Evolutionary conservation across 1,140 invertebrate species (phyloP).

Genomic region (Venturia canescens): DNA sequence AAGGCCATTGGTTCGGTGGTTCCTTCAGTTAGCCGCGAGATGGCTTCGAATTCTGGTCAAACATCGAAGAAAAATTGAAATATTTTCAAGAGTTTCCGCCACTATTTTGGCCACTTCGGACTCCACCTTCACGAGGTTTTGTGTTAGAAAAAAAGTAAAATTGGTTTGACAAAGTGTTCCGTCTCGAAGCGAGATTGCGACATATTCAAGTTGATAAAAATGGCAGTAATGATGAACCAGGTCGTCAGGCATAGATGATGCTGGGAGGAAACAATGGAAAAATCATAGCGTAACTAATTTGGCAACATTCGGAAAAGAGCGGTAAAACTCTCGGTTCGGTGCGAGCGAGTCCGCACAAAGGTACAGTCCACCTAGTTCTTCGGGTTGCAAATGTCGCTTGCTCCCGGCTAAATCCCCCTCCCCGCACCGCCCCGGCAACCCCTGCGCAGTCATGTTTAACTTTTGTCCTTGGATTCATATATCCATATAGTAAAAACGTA

Average conservation of each 20-base stretch:
- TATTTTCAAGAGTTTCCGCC: no score
- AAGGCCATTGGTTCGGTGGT: no score
- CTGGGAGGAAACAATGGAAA: slow-evolving; percentile 5
- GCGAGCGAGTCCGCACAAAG: background rate
- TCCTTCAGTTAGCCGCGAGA: no score
- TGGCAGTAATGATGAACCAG: slow-evolving; percentile 3
- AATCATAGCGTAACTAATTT: background rate
- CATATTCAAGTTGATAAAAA: background rate
- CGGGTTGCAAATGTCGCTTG: slow-evolving; percentile 24
- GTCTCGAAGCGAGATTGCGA: background rate
- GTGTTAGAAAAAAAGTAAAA: no score
- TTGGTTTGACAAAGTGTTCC: no score
- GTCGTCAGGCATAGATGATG: slow-evolving; percentile 4
- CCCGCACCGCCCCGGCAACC: background rate
- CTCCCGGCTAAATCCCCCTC: background rate
- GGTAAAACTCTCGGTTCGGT: slow-evolving; percentile 26
- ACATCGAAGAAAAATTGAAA: no score
- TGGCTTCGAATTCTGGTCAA: no score
- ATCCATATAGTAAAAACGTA: slow-evolving; percentile 2
- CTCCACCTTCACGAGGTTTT: no score
- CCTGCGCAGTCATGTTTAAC: slow-evolving; percentile 29
- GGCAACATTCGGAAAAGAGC: background rate
- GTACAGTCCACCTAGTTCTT: background rate
- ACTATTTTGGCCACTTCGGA: no score
- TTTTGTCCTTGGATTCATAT: background rate